These are phyloP conservation scores for Muricea muricata DNA, from an alignment of 92 coral and sea anemone species.

Conservation along the genomic window DNA sequence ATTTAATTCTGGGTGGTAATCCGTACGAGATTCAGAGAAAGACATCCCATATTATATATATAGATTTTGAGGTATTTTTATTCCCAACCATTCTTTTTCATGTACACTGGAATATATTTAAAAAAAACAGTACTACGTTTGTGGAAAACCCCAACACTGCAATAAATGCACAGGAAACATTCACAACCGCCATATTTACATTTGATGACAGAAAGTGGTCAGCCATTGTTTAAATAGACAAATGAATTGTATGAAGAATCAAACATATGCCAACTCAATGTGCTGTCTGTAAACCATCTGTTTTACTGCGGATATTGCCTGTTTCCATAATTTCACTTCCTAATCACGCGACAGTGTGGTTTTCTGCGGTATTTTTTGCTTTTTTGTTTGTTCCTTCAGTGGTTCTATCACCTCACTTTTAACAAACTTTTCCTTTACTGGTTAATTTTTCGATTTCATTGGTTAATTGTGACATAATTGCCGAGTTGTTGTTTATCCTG, in stretches of 20 bases:
- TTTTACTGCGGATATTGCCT: neutral
- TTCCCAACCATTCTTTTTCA: no score
- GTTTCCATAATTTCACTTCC: neutral
- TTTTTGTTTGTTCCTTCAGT: neutral
- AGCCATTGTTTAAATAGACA: neutral
- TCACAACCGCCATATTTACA: neutral
- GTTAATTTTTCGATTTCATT: no score
- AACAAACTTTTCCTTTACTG: no score
- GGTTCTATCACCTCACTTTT: neutral
- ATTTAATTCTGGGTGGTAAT: no score
- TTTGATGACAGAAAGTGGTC: neutral
- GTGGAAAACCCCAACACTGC: no score
- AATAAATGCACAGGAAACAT: neutral
- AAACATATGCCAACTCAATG: neutral
- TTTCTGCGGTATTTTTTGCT: neutral
- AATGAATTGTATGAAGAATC: constrained; percentile 1
- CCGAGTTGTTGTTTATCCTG: no score
- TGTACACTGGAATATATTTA: no score
- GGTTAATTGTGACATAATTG: no score
- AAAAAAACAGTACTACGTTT: no score
- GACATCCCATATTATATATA: no score
- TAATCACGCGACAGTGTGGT: neutral
- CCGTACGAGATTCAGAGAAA: no score
- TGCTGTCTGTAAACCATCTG: constrained; percentile 1
- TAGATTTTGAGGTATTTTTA: no score